phyloP scores from a whole-genome alignment of 2,797 vertebrate genomes.

The Lemur catta region DNA sequence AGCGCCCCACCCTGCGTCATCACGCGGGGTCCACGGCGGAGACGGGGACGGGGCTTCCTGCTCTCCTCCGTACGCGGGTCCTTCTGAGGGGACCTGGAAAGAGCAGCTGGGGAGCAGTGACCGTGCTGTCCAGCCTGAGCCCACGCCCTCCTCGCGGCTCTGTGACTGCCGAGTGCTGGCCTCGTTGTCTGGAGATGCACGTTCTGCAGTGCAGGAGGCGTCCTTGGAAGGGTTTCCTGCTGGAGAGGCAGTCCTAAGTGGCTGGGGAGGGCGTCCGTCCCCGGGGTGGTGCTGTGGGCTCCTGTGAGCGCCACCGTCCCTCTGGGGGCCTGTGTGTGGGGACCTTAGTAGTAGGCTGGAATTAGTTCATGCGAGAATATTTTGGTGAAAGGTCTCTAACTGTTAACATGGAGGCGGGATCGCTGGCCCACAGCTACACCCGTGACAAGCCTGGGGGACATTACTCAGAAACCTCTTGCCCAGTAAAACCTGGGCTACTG shows the following conservation, averaged over 20 bases:
- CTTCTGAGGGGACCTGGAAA: not conserved
- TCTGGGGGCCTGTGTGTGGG: not conserved
- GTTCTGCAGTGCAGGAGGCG: not conserved
- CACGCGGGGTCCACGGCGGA: fast-evolving
- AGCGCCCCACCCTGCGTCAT: fast-evolving
- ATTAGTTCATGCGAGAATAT: fast-evolving
- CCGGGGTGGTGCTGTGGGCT: fast-evolving
- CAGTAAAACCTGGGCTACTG: not conserved
- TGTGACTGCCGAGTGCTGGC: not conserved
- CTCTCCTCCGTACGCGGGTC: too few species aligned
- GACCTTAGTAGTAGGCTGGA: not conserved
- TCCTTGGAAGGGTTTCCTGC: not conserved
- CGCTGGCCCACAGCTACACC: fast-evolving
- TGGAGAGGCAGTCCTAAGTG: fast-evolving
- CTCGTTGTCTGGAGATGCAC: too few species aligned
- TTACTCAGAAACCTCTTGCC: not conserved
- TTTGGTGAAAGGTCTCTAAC: too few species aligned
- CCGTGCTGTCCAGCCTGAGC: too few species aligned
- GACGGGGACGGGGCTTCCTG: fast-evolving
- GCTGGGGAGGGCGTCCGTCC: fast-evolving
- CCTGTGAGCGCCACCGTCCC: not conserved
- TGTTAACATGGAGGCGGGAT: not conserved
- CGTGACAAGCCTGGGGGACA: fast-evolving
- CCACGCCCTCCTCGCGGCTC: fast-evolving
- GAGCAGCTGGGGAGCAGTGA: fast-evolving